These are phyloP conservation scores for Pectinophora gossypiella DNA, from an alignment of 1,140 invertebrate genomes.

Conservation along the genomic window DNA sequence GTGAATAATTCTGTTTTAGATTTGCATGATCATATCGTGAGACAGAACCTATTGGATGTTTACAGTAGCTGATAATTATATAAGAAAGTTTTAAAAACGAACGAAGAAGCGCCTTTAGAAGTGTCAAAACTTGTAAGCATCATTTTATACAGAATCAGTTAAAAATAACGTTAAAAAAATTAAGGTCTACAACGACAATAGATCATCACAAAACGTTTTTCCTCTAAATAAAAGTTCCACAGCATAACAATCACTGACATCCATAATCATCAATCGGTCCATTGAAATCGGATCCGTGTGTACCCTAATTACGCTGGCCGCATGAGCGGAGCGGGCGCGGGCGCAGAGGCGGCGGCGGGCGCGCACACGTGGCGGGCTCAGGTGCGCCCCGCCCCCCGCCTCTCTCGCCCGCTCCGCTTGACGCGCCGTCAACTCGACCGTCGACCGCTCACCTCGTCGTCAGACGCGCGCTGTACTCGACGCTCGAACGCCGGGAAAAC, in stretches of 20 bases:
- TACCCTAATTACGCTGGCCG: constrained; percentile 35
- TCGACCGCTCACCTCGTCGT: constrained; percentile 49
- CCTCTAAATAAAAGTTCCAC: constrained; percentile 14
- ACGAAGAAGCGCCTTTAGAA: too few species aligned
- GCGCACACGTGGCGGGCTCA: constrained; percentile 47
- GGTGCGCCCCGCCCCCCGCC: constrained; percentile 52
- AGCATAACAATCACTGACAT: constrained; percentile 26
- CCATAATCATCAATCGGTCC: constrained; percentile 47
- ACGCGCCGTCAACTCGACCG: constrained; percentile 34
- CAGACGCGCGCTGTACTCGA: constrained; percentile 64
- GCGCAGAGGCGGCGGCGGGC: constrained; percentile 25
- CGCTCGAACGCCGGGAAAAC: constrained; percentile 69
- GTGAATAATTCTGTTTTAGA: too few species aligned
- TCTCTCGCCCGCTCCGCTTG: constrained; percentile 23
- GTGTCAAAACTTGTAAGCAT: too few species aligned
- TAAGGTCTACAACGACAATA: too few species aligned
- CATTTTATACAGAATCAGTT: too few species aligned
- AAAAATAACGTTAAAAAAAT: too few species aligned
- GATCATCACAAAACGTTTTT: too few species aligned
- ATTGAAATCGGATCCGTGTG: constrained; percentile 45
- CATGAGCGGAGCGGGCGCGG: constrained; percentile 40
- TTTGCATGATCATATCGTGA: too few species aligned
- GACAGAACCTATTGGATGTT: too few species aligned
- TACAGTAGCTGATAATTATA: too few species aligned
- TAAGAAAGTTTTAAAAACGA: too few species aligned